These are phyloP conservation scores for Tyrannus savana DNA, from an alignment of 2,113 vertebrate species.

Conservation along the genomic window DNA sequence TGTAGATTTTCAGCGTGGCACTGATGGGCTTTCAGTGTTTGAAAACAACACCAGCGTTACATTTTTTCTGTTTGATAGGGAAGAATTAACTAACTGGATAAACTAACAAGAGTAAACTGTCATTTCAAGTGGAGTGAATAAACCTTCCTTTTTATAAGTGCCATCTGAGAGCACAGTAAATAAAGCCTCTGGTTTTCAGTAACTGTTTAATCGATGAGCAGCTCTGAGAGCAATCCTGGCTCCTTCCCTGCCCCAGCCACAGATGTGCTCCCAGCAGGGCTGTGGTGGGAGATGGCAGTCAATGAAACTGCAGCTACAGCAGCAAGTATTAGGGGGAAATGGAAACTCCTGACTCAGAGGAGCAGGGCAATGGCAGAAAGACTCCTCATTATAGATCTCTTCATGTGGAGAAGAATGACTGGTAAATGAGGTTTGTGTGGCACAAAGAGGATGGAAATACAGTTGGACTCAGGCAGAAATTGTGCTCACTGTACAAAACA, in stretches of 20 bases:
- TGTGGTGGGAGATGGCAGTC: conserved; percentile 45
- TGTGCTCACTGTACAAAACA: conserved; percentile 63
- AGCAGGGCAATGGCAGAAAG: conserved; percentile 68
- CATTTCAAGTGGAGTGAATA: neutral
- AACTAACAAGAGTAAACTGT: neutral
- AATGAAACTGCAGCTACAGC: conserved; percentile 62
- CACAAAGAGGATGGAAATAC: conserved; percentile 68
- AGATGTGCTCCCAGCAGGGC: conserved; percentile 58
- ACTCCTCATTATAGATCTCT: conserved; percentile 69
- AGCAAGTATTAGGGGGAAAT: conserved; percentile 63
- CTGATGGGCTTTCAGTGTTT: neutral
- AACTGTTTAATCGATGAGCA: neutral
- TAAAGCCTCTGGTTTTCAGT: neutral
- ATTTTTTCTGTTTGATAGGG: neutral
- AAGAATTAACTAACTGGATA: neutral
- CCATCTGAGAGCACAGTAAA: conserved; percentile 5
- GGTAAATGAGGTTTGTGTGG: conserved; percentile 67
- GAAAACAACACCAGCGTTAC: neutral
- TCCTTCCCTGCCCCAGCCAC: conserved; percentile 38
- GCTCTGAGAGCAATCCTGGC: neutral
- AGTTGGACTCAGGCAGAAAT: conserved; percentile 66
- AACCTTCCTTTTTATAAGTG: neutral
- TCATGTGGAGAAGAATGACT: conserved; percentile 68
- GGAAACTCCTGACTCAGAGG: conserved; percentile 67
- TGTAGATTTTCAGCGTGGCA: neutral